These are phyloP conservation scores for Scaptodrosophila lebanonensis DNA, from an alignment of 1,140 invertebrate species.

Conservation along the genomic window DNA sequence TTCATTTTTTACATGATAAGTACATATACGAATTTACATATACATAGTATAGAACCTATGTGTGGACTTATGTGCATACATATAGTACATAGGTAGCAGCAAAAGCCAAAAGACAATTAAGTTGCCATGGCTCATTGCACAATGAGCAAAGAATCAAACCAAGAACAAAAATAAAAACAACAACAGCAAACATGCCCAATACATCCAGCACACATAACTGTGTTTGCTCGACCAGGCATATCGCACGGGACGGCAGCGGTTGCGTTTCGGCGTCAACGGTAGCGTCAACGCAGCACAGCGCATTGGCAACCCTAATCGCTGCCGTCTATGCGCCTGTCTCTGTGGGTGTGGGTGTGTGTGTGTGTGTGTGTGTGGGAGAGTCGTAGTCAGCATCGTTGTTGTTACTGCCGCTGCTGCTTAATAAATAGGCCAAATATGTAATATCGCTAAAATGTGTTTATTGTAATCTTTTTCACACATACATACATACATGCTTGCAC, in stretches of 20 bases:
- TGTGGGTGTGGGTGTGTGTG: conserved; percentile 1
- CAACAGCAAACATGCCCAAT: not conserved
- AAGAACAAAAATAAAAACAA: conserved; percentile 12
- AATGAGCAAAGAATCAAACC: conserved; percentile 70
- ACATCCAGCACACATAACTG: conserved; percentile 50
- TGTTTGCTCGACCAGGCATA: conserved; percentile 65
- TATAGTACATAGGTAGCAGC: conserved; percentile 20
- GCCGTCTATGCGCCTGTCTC: not conserved
- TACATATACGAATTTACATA: no score
- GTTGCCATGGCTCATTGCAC: conserved; percentile 73
- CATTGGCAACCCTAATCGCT: conserved; percentile 43
- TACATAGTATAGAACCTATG: no score
- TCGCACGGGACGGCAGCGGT: conserved; percentile 32
- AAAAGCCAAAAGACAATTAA: conserved; percentile 72
- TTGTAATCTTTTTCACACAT: conserved; percentile 63
- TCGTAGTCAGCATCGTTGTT: conserved; percentile 13
- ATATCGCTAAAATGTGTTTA: conserved; percentile 74
- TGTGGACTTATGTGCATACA: no score
- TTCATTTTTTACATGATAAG: no score
- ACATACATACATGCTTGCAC: conserved; percentile 10
- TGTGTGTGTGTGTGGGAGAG: conserved; percentile 14
- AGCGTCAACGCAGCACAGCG: conserved; percentile 7
- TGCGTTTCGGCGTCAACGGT: conserved; percentile 24
- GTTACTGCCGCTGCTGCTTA: conserved; percentile 42
- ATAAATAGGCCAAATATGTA: conserved; percentile 75